phyloP scores from a whole-genome alignment of 23 tunicate species.

The Oikopleura vanhoeffeni region DNA sequence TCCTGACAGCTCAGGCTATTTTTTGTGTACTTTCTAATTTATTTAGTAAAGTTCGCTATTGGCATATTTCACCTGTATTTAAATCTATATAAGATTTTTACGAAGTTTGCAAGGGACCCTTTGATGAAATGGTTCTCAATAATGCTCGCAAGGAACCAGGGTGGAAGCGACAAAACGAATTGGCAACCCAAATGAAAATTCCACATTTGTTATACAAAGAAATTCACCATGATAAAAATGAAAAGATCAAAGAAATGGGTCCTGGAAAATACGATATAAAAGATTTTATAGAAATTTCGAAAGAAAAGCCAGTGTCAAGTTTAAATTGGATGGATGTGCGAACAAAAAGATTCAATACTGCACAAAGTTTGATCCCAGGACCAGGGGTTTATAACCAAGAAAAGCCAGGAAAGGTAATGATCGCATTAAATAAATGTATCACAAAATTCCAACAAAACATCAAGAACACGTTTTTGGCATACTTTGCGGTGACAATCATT shows the following conservation, averaged over 20 bases:
- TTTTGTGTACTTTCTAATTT: too few species aligned
- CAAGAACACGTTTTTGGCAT: too few species aligned
- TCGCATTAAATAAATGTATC: too few species aligned
- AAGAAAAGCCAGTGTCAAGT: not conserved
- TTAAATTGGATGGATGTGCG: not conserved
- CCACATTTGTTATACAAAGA: constrained; percentile 83
- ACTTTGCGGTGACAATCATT: too few species aligned
- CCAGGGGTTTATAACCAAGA: not conserved
- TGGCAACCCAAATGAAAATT: constrained; percentile 27
- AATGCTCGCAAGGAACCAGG: constrained; percentile 35
- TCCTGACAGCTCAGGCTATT: too few species aligned
- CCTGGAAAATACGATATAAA: constrained; percentile 54
- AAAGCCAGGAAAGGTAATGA: too few species aligned
- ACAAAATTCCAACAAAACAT: too few species aligned
- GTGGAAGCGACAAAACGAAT: constrained; percentile 63
- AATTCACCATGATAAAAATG: constrained; percentile 27
- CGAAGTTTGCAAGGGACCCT: constrained; percentile 35
- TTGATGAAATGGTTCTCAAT: constrained; percentile 26
- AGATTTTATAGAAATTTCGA: constrained; percentile 21
- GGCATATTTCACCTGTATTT: too few species aligned
- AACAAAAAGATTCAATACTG: not conserved
- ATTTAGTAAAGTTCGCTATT: too few species aligned
- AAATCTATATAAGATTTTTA: constrained; percentile 23
- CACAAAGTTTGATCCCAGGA: not conserved
- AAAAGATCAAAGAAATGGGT: constrained; percentile 34